These are phyloP conservation scores for Drymonia ruficornis DNA, from an alignment of 2,888 invertebrate genomes.

Conservation along the genomic window DNA sequence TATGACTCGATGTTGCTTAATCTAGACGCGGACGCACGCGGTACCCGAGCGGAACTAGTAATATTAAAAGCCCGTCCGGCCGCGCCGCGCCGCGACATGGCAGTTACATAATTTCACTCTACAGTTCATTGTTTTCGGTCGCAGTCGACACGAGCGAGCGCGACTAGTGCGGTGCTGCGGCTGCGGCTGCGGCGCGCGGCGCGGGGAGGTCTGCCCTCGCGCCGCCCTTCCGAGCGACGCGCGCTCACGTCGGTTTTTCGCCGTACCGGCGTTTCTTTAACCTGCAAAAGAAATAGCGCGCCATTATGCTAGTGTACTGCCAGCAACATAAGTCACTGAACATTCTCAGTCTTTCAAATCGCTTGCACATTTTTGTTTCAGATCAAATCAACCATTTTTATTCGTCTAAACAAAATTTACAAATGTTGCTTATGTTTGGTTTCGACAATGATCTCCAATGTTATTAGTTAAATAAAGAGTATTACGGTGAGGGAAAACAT, in stretches of 20 bases:
- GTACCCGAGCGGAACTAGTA: slow-evolving; percentile 44
- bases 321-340: too few species aligned
- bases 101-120: background rate
- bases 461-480: too few species aligned
- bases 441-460: too few species aligned
- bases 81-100: slow-evolving; percentile 8
- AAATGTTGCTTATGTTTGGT: too few species aligned
- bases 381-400: too few species aligned
- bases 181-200: background rate
- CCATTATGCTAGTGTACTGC: background rate
- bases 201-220: background rate
- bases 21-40: slow-evolving; percentile 25
- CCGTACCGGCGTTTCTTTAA: too few species aligned
- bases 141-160: background rate
- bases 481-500: too few species aligned
- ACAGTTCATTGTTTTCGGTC: background rate
- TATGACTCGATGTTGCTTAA: slow-evolving; percentile 47
- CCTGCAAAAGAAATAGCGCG: background rate
- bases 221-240: too few species aligned
- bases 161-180: background rate
- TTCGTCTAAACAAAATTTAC: too few species aligned
- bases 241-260: too few species aligned
- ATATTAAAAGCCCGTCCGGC: background rate
- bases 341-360: too few species aligned
- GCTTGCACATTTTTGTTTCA: too few species aligned